Evolutionary conservation across 2,797 vertebrate species (phyloP), one percentile per base, ranked within the genome.

Genomic region (Anguilla pacifica): DNA sequence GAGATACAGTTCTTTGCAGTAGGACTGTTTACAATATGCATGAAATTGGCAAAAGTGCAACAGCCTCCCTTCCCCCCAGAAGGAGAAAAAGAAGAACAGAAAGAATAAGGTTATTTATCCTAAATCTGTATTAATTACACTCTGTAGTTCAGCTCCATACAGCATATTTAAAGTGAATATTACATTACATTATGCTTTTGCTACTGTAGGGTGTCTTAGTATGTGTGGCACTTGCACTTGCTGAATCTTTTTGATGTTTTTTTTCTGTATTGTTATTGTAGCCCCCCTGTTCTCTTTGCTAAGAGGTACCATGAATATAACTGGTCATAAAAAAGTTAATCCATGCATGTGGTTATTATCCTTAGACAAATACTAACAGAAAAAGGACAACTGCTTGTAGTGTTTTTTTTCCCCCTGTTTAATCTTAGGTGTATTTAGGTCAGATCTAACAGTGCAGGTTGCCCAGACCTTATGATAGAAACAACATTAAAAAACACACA

Each of bases 381-480:
- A 89, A 93, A 92, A 92, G 94, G 94, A 95, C 94, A 96, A 94
- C 95, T 95, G 93, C 93, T 93, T 83, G 85, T 90, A 94, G 91
- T 91, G 86, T n/a, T 94, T 89, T 91, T 87, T 92, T 67, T 67
- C 61, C 35, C 35, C 35, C 1, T 93, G 93, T 96, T 95, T 96
- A 95, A 95, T 96, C 95, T 92, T 86, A 92, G 91, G 93, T 94
- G 93, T 96, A 97, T 96, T 95, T 96, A 95, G 96, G 96, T 96
- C 96, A 97, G 92, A 94, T 94, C 91, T 94, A 95, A 94, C 94
- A 94, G 95, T 93, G 92, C 95, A 95, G 92, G 93, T 96, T 95
- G 93, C 91, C 61, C 93, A 91, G 90, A 94, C 95, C 95, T 91
- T 89, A 86, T 94, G 91, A 95, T 96, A 95, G 93, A 94, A 95